Conservation (phyloP, 1,140 invertebrate species). For the Sycobia sp. region DNA sequence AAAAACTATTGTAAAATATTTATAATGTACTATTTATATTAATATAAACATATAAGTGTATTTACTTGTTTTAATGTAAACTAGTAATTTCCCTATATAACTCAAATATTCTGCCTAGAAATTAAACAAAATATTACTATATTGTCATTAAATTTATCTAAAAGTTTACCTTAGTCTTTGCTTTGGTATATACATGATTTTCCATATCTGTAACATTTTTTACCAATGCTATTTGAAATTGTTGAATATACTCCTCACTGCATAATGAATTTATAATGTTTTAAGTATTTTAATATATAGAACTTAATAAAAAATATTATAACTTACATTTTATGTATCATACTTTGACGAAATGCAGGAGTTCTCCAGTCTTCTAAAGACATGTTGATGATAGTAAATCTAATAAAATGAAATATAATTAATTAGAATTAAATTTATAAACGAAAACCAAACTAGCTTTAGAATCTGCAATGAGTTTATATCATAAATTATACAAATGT, state of each 20-base stretch:
- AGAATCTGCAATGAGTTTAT: too few relatives aligned
- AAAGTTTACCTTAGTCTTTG: conserved; percentile 71
- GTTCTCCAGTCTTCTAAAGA: conserved; percentile 69
- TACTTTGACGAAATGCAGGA: conserved; percentile 72
- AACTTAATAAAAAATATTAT: conserved; percentile 5
- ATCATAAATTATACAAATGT: too few relatives aligned
- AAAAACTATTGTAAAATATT: not conserved
- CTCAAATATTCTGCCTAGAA: conserved; percentile 83
- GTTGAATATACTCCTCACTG: conserved; percentile 86
- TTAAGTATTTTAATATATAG: not conserved
- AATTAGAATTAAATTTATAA: too few relatives aligned
- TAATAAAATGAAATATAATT: too few relatives aligned
- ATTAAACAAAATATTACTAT: conserved; percentile 30
- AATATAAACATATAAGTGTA: not conserved
- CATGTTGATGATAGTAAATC: conserved; percentile 32
- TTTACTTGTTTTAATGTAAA: conserved; percentile 86
- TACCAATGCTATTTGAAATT: conserved; percentile 76
- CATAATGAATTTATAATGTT: not conserved
- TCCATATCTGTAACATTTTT: conserved; percentile 91
- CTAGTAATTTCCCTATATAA: conserved; percentile 83
- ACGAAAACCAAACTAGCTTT: too few relatives aligned
- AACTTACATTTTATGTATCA: conserved; percentile 78
- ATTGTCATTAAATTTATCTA: conserved; percentile 22
- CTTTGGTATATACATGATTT: conserved; percentile 88
- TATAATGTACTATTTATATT: not conserved